These are phyloP conservation scores for Aphelocoma californica DNA, from an alignment of 2,797 vertebrate genomes.

Conservation along the genomic window DNA sequence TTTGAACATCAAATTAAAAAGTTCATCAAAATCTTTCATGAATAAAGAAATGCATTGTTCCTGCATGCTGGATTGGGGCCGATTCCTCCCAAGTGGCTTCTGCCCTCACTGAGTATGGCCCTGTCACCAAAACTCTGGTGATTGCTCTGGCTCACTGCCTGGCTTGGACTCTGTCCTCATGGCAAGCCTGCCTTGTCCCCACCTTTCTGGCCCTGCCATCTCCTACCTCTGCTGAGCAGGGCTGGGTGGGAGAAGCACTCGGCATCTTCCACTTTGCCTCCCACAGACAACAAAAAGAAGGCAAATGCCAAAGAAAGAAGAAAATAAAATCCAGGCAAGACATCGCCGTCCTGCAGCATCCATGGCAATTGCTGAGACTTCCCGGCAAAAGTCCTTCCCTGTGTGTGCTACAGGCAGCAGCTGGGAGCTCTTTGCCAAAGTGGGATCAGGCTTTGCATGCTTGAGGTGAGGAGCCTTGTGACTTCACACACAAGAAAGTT, in stretches of 20 bases:
- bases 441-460: accelerated
- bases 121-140: neutral
- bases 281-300: neutral
- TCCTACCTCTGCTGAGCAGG: neutral
- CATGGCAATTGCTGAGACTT: accelerated
- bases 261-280: neutral
- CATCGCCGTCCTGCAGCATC: accelerated
- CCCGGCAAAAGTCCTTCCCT: neutral
- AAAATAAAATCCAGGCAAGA: neutral
- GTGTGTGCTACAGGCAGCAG: neutral
- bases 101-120: neutral
- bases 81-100: neutral
- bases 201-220: neutral
- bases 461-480: neutral
- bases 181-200: neutral
- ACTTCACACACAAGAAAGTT: neutral
- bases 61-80: neutral
- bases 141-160: neutral
- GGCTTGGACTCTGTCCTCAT: neutral
- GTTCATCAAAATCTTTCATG: neutral
- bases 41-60: neutral
- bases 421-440: neutral
- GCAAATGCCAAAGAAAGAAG: neutral
- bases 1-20: neutral
- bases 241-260: neutral